Percentiles rank a stretch among this genome's conserved stretches.
phyloP scores from a whole-genome alignment of 2,797 vertebrate genomes.

The Pelodytes ibericus region DNA sequence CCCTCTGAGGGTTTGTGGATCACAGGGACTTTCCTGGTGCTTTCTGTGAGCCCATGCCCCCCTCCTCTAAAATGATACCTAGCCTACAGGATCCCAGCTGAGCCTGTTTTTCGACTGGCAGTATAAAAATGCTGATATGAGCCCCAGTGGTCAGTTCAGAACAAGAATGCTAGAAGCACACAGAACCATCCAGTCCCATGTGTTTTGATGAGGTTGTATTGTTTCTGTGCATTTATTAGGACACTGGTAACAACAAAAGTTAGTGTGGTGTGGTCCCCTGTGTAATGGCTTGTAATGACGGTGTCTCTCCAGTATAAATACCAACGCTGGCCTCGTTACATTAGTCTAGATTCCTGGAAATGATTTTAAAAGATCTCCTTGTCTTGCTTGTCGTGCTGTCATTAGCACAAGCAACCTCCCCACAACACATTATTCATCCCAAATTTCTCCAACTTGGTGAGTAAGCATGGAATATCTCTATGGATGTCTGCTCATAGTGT shows the following conservation, averaged over 20 bases:
- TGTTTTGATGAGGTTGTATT: constrained; percentile 59
- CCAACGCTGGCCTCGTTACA: constrained; percentile 58
- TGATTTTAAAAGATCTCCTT: constrained; percentile 67
- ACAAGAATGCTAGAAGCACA: constrained; percentile 59
- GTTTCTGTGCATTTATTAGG: constrained; percentile 57
- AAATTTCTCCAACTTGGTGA: constrained; percentile 75
- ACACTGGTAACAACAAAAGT: constrained; percentile 53
- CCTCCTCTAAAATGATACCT: background rate
- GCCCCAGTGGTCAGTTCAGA: constrained; percentile 64
- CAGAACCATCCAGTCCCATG: constrained; percentile 72
- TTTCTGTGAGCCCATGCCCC: too few species aligned
- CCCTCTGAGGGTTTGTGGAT: too few species aligned
- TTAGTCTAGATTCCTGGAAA: constrained; percentile 60
- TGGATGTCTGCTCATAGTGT: too few species aligned
- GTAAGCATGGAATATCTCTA: constrained; percentile 22
- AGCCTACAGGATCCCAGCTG: background rate
- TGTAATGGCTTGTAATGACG: constrained; percentile 61
- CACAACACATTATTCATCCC: constrained; percentile 66
- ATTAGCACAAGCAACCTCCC: constrained; percentile 61
- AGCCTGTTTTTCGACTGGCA: constrained; percentile 51
- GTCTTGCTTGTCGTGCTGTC: constrained; percentile 66
- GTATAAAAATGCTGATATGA: constrained; percentile 73
- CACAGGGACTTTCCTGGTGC: too few species aligned
- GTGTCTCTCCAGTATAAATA: constrained; percentile 51
- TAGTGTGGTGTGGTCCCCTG: constrained; percentile 30